phyloP scores from a whole-genome alignment of 2,797 vertebrate genomes.

The Lerista edwardsae region DNA sequence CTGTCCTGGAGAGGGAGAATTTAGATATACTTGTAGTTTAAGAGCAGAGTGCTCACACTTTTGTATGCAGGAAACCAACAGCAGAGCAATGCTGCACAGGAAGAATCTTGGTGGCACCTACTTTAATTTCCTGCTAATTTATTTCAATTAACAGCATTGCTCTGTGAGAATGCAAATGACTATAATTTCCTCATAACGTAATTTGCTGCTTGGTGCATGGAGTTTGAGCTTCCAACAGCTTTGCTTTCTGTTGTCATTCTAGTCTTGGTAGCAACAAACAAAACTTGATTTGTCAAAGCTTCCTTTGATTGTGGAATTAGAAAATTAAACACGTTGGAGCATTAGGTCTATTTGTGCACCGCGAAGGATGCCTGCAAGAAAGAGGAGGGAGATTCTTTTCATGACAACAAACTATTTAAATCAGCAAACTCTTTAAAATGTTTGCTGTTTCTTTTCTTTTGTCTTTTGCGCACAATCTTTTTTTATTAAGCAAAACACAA shows the following conservation, averaged over 20 bases:
- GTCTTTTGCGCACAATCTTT: no score
- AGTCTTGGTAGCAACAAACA: constrained; percentile 42
- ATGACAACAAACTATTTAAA: neutral
- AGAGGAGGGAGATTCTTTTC: constrained; percentile 14
- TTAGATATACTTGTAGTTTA: constrained; percentile 24
- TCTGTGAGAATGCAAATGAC: constrained; percentile 57
- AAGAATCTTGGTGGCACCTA: constrained; percentile 32
- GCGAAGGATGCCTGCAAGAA: constrained; percentile 47
- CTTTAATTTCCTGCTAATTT: constrained; percentile 60
- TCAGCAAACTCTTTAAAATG: no score
- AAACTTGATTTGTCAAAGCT: constrained; percentile 47
- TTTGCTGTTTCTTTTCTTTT: neutral
- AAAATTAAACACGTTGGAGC: constrained; percentile 43
- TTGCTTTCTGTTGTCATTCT: constrained; percentile 43
- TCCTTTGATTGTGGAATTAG: constrained; percentile 48
- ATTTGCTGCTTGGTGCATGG: constrained; percentile 34
- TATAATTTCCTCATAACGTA: constrained; percentile 55
- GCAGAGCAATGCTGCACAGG: constrained; percentile 28
- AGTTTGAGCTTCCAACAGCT: constrained; percentile 31
- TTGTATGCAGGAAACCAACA: constrained; percentile 12
- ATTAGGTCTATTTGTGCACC: constrained; percentile 7
- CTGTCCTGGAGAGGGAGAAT: neutral
- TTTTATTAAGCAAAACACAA: no score
- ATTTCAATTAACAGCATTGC: constrained; percentile 41
- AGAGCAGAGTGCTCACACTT: neutral